These are phyloP conservation scores for Salpingus planirostris DNA, from an alignment of 2,888 invertebrate genomes.

Conservation along the genomic window DNA sequence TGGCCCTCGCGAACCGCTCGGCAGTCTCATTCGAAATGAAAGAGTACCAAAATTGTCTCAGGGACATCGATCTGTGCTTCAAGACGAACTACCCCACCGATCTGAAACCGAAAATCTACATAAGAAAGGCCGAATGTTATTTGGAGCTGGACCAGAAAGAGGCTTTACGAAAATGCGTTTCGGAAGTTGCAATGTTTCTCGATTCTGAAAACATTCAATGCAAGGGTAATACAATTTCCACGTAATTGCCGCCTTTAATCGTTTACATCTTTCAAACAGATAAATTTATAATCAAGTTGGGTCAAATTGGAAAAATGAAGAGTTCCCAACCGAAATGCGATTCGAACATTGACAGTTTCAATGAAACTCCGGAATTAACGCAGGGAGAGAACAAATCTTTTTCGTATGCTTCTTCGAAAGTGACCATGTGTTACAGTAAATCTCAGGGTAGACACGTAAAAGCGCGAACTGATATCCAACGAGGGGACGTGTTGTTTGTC, in stretches of 20 bases:
- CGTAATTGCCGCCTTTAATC: too few species aligned
- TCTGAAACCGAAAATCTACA: conserved; percentile 54
- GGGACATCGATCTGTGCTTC: conserved; percentile 54
- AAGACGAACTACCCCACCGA: conserved; percentile 53
- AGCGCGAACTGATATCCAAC: conserved; percentile 48
- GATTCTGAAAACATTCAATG: conserved; percentile 20
- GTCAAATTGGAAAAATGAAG: conserved; percentile 28
- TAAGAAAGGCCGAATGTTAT: conserved; percentile 57
- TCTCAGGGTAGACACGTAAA: conserved; percentile 56
- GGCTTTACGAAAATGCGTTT: conserved; percentile 24
- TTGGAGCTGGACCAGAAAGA: conserved; percentile 41
- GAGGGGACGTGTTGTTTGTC: conserved; percentile 66
- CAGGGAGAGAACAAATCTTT: conserved; percentile 47
- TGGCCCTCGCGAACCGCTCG: conserved; percentile 62
- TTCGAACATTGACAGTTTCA: conserved; percentile 21
- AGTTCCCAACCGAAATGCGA: conserved; percentile 17
- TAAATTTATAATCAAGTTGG: conserved; percentile 27
- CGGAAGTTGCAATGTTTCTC: conserved; percentile 23
- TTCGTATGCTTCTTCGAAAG: conserved; percentile 46
- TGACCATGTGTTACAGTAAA: conserved; percentile 41
- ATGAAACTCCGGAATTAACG: conserved; percentile 40
- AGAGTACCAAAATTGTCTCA: conserved; percentile 53
- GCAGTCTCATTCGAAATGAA: conserved; percentile 54
- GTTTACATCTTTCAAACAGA: conserved; percentile 18
- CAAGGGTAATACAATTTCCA: conserved; percentile 20